Percentiles rank a stretch among this genome's conserved stretches.
Evolutionary conservation across 2,797 vertebrate genomes (phyloP).

Genomic region (Tangara arthus): DNA sequence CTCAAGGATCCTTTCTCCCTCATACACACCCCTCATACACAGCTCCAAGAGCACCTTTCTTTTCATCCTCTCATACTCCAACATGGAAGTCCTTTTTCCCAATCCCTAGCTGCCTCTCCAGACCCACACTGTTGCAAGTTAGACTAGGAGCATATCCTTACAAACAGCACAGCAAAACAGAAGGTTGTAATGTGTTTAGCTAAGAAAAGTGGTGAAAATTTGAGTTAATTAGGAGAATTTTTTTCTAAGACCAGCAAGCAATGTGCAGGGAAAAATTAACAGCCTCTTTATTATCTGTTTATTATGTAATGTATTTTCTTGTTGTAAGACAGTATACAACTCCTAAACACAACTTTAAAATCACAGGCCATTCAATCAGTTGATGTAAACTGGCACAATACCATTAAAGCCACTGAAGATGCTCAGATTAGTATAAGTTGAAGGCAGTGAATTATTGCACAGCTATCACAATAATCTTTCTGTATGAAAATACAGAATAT

Average conservation of each 20-base stretch:
- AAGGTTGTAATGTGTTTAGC: background rate
- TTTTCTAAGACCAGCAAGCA: background rate
- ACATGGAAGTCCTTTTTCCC: background rate
- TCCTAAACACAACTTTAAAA: background rate
- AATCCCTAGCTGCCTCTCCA: background rate
- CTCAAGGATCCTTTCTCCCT: background rate
- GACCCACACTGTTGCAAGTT: background rate
- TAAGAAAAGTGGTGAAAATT: background rate
- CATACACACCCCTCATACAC: background rate
- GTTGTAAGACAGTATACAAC: background rate
- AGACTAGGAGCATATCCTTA: background rate
- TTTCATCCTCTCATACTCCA: background rate
- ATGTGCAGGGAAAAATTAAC: background rate
- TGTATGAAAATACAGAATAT: background rate
- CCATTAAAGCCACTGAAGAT: background rate
- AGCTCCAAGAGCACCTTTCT: background rate
- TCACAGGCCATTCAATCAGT: background rate
- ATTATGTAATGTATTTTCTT: background rate
- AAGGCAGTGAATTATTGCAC: background rate
- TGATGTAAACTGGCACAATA: background rate
- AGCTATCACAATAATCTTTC: background rate
- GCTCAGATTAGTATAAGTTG: background rate
- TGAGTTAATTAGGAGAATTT: background rate
- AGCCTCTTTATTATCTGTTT: background rate
- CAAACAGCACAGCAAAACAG: background rate